These are phyloP conservation scores for Drosophila prolongata DNA, from an alignment of 2,888 invertebrate genomes.

Conservation along the genomic window DNA sequence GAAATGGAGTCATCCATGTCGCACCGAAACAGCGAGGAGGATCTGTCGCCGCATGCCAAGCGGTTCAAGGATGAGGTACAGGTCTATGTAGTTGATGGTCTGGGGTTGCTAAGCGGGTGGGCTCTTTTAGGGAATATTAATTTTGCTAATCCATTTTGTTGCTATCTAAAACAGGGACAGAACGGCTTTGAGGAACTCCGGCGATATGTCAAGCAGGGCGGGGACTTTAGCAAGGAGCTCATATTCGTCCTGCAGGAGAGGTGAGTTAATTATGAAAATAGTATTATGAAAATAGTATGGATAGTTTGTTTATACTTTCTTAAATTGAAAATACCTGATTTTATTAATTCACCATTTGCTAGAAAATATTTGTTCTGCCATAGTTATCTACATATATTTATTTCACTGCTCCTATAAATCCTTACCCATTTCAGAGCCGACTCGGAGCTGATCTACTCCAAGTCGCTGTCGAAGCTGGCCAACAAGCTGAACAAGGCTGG, in stretches of 20 bases:
- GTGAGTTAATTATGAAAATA: conserved; percentile 85
- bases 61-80: conserved; percentile 79
- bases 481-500: conserved; percentile 93
- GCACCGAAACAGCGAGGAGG: conserved; percentile 69
- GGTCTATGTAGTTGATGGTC: conserved; percentile 5
- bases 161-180: conserved; percentile 89
- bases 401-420: too few relatives aligned
- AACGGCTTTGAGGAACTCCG: conserved; percentile 97
- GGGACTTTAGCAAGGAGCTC: conserved; percentile 97
- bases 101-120: not conserved
- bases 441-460: conserved; percentile 95
- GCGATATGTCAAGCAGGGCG: conserved; percentile 96
- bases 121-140: not conserved
- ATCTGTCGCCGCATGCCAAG: conserved; percentile 77
- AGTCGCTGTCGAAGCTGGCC: conserved; percentile 94
- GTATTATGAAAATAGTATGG: too few relatives aligned
- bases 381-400: too few relatives aligned
- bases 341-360: too few relatives aligned
- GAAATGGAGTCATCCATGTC: conserved; percentile 70
- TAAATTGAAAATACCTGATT: too few relatives aligned
- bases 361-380: too few relatives aligned
- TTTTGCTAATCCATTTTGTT: not conserved
- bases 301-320: too few relatives aligned
- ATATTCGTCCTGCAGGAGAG: conserved; percentile 95
- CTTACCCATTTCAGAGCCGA: conserved; percentile 88